Percentiles rank a stretch among this genome's conserved stretches.
Conservation (phyloP, 2,888 invertebrate genomes). For the Limnephilus auricula region DNA sequence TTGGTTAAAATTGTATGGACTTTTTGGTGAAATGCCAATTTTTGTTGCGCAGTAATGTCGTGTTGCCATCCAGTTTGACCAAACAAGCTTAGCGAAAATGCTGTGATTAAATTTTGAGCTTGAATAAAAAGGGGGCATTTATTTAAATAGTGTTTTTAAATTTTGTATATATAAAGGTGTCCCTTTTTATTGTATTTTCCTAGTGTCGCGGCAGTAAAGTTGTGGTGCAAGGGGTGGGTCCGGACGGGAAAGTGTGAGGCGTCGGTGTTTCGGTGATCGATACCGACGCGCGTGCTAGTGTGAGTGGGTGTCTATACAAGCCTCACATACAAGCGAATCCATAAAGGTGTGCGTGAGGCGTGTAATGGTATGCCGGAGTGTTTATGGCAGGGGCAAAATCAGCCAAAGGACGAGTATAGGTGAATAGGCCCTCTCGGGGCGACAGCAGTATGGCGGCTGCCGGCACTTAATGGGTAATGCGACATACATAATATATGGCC, state of each 20-base stretch:
- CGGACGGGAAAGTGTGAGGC: conserved; percentile 45
- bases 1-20: background rate
- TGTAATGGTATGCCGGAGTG: conserved; percentile 6
- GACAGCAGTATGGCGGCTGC: background rate
- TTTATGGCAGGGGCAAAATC: conserved; percentile 20
- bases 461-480: background rate
- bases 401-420: background rate
- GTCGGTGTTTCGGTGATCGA: conserved; percentile 52
- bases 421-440: background rate
- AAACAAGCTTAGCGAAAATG: background rate
- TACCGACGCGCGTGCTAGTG: conserved; percentile 46
- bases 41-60: background rate
- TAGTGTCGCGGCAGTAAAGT: conserved; percentile 30
- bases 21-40: background rate
- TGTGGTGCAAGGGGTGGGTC: conserved; percentile 32
- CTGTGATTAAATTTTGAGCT: background rate
- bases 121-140: background rate
- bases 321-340: background rate
- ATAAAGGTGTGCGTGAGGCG: background rate
- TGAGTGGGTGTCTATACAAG: conserved; percentile 34
- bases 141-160: background rate
- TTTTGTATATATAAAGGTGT: background rate
- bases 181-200: background rate
- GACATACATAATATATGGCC: background rate
- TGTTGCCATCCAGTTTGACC: background rate